A percentile compares a stretch with the other conserved stretches of the same genome.
Conservation (phyloP, 2,888 invertebrate genomes). For the Taenaris catops region DNA sequence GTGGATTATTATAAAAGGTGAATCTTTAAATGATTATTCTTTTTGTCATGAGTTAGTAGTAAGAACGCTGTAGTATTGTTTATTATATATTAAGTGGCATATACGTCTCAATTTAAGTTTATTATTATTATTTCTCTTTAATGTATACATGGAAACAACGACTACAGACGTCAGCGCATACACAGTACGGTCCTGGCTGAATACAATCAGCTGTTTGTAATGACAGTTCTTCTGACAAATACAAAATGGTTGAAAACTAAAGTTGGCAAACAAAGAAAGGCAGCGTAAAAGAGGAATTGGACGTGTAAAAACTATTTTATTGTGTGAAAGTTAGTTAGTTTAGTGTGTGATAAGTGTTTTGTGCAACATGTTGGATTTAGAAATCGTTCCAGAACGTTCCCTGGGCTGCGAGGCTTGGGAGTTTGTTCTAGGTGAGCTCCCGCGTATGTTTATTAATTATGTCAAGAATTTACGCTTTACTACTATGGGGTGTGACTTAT, state of each 20-base stretch:
- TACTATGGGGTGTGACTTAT: conserved; percentile 60
- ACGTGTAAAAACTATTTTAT: conserved; percentile 55
- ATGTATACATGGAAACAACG: too few relatives aligned
- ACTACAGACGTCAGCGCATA: neutral
- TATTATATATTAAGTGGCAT: too few relatives aligned
- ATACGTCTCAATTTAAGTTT: too few relatives aligned
- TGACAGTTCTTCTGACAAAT: conserved; percentile 80
- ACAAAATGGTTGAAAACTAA: conserved; percentile 81
- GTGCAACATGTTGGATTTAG: conserved; percentile 94
- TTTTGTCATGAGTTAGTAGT: too few relatives aligned
- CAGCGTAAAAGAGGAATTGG: conserved; percentile 69
- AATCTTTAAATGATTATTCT: too few relatives aligned
- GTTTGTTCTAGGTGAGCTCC: conserved; percentile 93
- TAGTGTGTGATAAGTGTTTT: conserved; percentile 91
- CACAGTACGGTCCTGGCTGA: conserved; percentile 59
- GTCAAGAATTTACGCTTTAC: conserved; percentile 78
- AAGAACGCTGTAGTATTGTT: too few relatives aligned
- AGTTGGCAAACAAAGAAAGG: conserved; percentile 80
- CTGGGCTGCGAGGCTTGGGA: conserved; percentile 99
- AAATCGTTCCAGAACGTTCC: conserved; percentile 97
- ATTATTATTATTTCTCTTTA: too few relatives aligned
- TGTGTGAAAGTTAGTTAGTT: conserved; percentile 69
- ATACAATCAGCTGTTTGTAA: conserved; percentile 81
- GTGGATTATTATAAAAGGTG: too few relatives aligned
- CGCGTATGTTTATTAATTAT: conserved; percentile 64